Percentiles rank a stretch among this genome's conserved stretches.
Conservation (phyloP, 2,113 vertebrate genomes). For the Sinosuthora webbiana region DNA sequence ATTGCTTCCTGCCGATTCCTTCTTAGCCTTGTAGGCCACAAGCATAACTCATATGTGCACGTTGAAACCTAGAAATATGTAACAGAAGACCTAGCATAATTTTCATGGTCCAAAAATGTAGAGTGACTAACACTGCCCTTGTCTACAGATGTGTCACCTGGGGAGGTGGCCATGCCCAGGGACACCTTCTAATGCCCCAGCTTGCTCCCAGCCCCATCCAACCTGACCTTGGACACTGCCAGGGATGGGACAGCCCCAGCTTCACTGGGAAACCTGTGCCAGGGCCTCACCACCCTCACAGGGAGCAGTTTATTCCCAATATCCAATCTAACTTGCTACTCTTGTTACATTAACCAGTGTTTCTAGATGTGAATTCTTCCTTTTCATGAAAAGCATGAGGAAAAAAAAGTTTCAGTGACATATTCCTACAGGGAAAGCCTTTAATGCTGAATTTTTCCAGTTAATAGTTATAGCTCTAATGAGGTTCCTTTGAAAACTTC, state of each 20-base stretch:
- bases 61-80: not conserved
- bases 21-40: not conserved
- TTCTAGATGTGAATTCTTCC: not conserved
- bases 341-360: not conserved
- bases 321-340: not conserved
- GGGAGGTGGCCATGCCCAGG: not conserved
- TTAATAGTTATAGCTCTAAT: not conserved
- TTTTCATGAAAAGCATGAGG: not conserved
- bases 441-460: not conserved
- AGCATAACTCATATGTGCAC: not conserved
- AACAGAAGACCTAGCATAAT: not conserved
- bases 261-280: not conserved
- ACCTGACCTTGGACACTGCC: accelerated
- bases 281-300: not conserved
- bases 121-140: not conserved
- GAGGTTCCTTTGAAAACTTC: not conserved
- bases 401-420: not conserved
- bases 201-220: not conserved
- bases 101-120: not conserved
- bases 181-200: not conserved
- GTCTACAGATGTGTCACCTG: not conserved
- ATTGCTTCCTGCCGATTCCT: not conserved
- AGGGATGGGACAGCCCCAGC: not conserved
- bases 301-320: not conserved
- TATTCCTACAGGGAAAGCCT: not conserved